These are phyloP conservation scores for Puffinus mauretanicus DNA, from an alignment of 2,113 vertebrate genomes.

Conservation along the genomic window DNA sequence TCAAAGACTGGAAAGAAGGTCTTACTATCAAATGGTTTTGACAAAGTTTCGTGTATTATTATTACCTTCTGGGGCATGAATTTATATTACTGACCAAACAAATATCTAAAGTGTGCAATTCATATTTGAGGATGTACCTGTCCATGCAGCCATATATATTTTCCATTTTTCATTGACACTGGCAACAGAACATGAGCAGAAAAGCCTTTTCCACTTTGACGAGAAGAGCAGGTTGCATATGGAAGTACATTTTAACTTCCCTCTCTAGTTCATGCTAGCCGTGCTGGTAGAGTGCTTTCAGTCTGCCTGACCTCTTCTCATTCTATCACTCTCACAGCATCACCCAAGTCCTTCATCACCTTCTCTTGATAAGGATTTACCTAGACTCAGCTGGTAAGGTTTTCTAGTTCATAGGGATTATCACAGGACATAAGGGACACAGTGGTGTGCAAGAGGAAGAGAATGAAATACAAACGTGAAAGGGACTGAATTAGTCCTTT, in stretches of 20 bases:
- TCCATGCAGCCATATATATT: neutral
- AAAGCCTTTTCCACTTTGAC: neutral
- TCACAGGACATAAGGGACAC: neutral
- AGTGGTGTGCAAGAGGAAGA: neutral
- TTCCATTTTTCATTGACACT: neutral
- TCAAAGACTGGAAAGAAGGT: slow-evolving; percentile 50
- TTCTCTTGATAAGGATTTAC: neutral
- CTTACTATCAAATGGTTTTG: slow-evolving; percentile 57
- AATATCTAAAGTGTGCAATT: neutral
- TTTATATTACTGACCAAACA: slow-evolving; percentile 60
- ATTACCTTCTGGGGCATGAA: slow-evolving; percentile 48
- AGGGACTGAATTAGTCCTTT: neutral
- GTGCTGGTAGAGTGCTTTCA: neutral
- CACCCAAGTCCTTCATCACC: neutral
- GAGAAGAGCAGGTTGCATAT: neutral
- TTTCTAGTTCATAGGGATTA: neutral
- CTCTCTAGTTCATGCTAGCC: neutral
- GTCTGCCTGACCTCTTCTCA: neutral
- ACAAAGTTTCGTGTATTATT: slow-evolving; percentile 49
- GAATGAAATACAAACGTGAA: neutral
- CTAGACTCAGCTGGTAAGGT: neutral
- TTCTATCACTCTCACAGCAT: neutral
- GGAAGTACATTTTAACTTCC: neutral
- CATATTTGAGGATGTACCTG: neutral
- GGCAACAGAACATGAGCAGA: neutral